Evolutionary conservation across 2,888 invertebrate genomes (phyloP).

Genomic region (Masnerella sp.): DNA sequence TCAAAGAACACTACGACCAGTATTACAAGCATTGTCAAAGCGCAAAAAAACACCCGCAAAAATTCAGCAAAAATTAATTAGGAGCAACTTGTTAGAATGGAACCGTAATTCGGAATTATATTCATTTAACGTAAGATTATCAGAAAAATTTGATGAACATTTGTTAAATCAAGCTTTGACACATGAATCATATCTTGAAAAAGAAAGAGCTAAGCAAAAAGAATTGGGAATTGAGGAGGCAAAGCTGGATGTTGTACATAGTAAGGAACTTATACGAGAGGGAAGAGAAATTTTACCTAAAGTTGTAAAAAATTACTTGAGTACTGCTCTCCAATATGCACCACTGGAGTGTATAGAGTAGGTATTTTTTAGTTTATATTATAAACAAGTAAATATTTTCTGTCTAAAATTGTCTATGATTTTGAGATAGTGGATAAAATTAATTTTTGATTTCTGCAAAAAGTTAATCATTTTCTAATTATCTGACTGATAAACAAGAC

Average conservation of each 20-base stretch:
- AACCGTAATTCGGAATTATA: slow-evolving; percentile 91
- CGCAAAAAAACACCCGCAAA: slow-evolving; percentile 78
- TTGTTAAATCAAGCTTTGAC: slow-evolving; percentile 88
- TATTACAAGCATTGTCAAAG: slow-evolving; percentile 81
- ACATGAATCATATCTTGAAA: slow-evolving; percentile 86
- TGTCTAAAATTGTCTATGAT: too few relatives aligned
- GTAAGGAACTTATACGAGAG: slow-evolving; percentile 82
- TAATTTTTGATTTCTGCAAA: too few relatives aligned
- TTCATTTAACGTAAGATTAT: slow-evolving; percentile 91
- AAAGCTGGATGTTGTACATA: slow-evolving; percentile 82
- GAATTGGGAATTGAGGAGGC: slow-evolving; percentile 84
- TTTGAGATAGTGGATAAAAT: too few relatives aligned
- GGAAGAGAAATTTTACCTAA: slow-evolving; percentile 84
- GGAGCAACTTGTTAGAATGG: slow-evolving; percentile 89
- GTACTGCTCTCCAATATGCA: slow-evolving; percentile 83
- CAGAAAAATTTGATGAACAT: slow-evolving; percentile 87
- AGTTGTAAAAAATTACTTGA: slow-evolving; percentile 84
- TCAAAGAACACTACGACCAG: slow-evolving; percentile 85
- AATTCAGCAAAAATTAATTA: slow-evolving; percentile 68
- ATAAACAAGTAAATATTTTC: too few relatives aligned
- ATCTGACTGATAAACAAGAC: too few relatives aligned
- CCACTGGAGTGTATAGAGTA: slow-evolving; percentile 86
- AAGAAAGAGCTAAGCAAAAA: slow-evolving; percentile 84
- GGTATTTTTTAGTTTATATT: slow-evolving; percentile 62
- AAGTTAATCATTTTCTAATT: too few relatives aligned